Base-by-base conservation (phyloP, 2,113 vertebrate genomes). In the Hippoglossus stenolepis region DNA sequence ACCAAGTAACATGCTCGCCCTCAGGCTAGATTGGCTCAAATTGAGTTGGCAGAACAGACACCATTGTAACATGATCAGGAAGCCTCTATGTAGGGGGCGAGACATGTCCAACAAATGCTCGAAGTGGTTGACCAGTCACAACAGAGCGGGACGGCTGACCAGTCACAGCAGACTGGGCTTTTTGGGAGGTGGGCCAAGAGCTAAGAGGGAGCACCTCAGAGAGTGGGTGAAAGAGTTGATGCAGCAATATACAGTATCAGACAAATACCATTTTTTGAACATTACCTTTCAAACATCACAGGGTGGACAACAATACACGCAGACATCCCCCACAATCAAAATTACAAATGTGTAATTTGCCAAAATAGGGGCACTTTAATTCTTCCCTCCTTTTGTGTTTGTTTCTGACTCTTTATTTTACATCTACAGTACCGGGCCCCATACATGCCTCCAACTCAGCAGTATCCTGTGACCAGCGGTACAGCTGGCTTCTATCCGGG, bases 391-490 rank as follows among this genome's bases (percentile, higher is more conserved):
- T 9, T 9, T 43, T 80, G 15, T 75, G 26, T 7, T 28, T 62
- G 7, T 40, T 65, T 38, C 23, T 71, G 4, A 63, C 31, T 24
- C 20, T 73, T 66, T 61, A 51, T 74, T 67, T 79, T 79, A 38
- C 83, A 79, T 64, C 68, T 77, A 9, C 54, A 99, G 97, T 97
- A 97, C 89, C 97, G 97, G 70, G 72, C 95, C 54, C 95, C 95
- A 0, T 99, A 97, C 14, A 97, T 99, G 75, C 91, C 97, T 85
- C 95, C 96, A 0, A 95, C 97, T 65, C 97, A 97, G 85, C 97
- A 98, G 94, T 99, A 97, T 90, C 94, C 97, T 1, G 97, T 99
- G 86, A 94, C 96, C 82, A 95, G 95, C 0, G 95, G 96, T 6
- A 95, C 97, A 64, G 93, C 96, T 66, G 88, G 96, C 85, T 99